phyloP scores from a whole-genome alignment of 2,888 invertebrate genomes.

The Amorpha juglandis region DNA sequence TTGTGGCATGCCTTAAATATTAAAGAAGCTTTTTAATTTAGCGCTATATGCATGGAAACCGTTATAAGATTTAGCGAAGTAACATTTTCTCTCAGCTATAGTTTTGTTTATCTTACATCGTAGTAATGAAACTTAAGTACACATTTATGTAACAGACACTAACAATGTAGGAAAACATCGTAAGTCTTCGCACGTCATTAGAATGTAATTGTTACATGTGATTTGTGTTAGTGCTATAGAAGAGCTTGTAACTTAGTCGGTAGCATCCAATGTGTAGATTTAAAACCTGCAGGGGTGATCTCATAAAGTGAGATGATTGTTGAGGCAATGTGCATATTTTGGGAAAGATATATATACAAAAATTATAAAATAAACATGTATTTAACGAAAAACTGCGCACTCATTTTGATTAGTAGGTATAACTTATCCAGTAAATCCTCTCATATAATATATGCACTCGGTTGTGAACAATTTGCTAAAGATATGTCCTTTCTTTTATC shows the following conservation, averaged over 20 bases:
- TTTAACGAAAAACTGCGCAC: too few species aligned
- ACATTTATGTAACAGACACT: conserved; percentile 17
- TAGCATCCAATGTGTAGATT: background rate
- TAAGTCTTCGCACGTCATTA: conserved; percentile 22
- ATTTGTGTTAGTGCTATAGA: conserved; percentile 6
- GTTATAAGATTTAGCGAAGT: conserved; percentile 7
- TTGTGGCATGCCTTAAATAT: background rate
- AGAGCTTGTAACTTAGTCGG: background rate
- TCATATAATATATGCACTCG: too few species aligned
- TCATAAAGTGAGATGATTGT: background rate
- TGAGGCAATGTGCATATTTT: background rate
- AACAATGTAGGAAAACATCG: conserved; percentile 13
- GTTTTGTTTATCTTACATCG: conserved; percentile 16
- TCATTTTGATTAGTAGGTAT: too few species aligned
- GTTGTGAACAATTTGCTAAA: too few species aligned
- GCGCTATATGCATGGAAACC: too few species aligned
- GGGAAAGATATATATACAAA: too few species aligned
- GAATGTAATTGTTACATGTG: conserved; percentile 14
- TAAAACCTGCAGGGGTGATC: background rate
- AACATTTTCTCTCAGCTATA: conserved; percentile 2
- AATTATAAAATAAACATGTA: too few species aligned
- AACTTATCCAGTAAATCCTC: too few species aligned
- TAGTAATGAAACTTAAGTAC: conserved; percentile 22
- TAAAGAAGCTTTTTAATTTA: background rate
- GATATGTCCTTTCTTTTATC: too few species aligned